Base-by-base conservation (phyloP, 2,888 invertebrate species). In the Craniophora ligustri region DNA sequence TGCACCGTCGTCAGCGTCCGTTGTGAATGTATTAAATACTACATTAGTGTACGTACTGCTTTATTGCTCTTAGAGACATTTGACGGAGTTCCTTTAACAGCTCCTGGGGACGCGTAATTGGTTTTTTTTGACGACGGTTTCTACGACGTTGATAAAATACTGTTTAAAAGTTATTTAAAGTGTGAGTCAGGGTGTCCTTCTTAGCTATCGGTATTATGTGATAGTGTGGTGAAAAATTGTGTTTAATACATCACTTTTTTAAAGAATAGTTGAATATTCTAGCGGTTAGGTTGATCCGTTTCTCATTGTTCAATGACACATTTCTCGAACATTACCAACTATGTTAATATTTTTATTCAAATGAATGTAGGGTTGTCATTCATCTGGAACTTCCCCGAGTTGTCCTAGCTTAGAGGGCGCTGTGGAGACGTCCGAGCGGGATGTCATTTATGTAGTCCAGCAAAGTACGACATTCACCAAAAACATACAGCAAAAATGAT, bases 21-120 rank as follows among this genome's bases (percentile, higher is more conserved):
- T 44, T 38, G 48, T 54, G 50, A 57, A 57, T 63, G 66, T 65
- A 66, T 68, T 67, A 62, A 54, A 51, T 49, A 39, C 19, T 13
- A 47, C 34, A 19, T 46, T 46, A 63, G 46, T 51, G 26, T 44
- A 31, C 10, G 26, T 44, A 31, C 10, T 18, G 23, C 23, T 8
- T 32, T 34, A 45, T 38, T 21, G 11, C 13, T 26, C 31, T 40
- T 7, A 23, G 21, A 35, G 2, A 5, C 1, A 32, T 36, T 45
- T 34, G 6, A 40, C 5, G 26, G 6, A 5, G 30, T 45, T 23
- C 7, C 32, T 32, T 16, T 23, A 23, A 23, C 23, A 23, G 23
- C 10, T 23, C n/a, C n/a, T 2, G 23, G 10, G 10, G n/a, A 3
- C n/a, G 5, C 4, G 16, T 19, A 30, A 13, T 46, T 41, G 18